Evolutionary conservation across 2,797 vertebrate genomes (phyloP), one percentile per base, ranked within the genome.

Genomic region (Enteromius paludinosus): DNA sequence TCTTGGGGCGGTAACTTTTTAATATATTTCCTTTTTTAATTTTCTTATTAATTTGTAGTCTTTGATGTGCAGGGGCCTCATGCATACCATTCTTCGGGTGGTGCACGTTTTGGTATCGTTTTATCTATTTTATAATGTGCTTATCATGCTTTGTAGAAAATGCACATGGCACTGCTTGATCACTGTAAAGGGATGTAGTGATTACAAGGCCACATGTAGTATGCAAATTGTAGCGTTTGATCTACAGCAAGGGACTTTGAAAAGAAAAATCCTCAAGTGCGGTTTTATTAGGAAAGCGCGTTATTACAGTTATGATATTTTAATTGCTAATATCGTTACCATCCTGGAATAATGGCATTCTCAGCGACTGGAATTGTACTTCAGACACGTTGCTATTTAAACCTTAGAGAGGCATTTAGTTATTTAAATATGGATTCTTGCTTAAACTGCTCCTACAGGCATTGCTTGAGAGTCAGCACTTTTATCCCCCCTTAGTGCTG

Each of bases 391-490:
- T 87, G 80, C 87, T 84, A 82, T 92, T 92, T 89, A 89, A 90
- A 92, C 88, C 88, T 89, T 85, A 84, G 86, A 88, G 89, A 84
- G 90, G 86, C 79, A 88, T 94, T 94, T 93, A 91, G 90, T 91
- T 92, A 88, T 93, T 93, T 92, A 94, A 94, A 94, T 95, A 93
- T 93, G 92, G 92, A 92, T 94, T 90, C 87, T 90, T 90, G 90
- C 90, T 94, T 93, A 94, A 94, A 93, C 89, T 86, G 88, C 84
- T 93, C 92, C 93, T 91, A 52, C 81, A 92, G 93, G 94, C 94
- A 92, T 89, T 86, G 91, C 92, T 93, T 87, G 82, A 88, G 89
- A 93, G 91, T 92, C 94, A 93, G 91, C 91, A 89, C 88, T 93
- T 93, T 91, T 92, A 92, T 91, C 91, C 91, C 87, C 88, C 88